These are phyloP conservation scores for Crioceris asparagi DNA, from an alignment of 2,888 invertebrate genomes.

Conservation along the genomic window DNA sequence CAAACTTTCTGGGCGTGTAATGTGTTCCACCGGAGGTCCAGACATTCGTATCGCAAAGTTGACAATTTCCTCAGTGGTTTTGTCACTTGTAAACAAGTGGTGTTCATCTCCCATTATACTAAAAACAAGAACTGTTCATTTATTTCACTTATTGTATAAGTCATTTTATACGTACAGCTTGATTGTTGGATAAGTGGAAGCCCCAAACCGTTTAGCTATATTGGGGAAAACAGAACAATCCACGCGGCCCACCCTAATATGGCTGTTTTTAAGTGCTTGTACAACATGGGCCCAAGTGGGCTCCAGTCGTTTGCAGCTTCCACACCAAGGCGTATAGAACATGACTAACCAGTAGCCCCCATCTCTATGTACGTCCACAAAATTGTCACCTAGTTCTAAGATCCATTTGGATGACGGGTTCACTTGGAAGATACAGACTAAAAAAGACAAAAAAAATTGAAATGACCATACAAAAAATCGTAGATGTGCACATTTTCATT, in stretches of 20 bases:
- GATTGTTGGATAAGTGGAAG: slow-evolving; percentile 90
- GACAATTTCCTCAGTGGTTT: slow-evolving; percentile 79
- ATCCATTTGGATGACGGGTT: slow-evolving; percentile 48
- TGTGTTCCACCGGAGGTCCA: slow-evolving; percentile 75
- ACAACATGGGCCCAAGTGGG: slow-evolving; percentile 93
- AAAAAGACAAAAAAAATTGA: no score
- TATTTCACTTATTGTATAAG: no score
- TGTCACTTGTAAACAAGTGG: slow-evolving; percentile 74
- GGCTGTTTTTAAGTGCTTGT: slow-evolving; percentile 72
- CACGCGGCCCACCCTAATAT: slow-evolving; percentile 79
- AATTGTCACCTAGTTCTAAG: slow-evolving; percentile 69
- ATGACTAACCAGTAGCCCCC: slow-evolving; percentile 78
- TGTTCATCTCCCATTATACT: slow-evolving; percentile 74
- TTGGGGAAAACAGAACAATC: slow-evolving; percentile 87
- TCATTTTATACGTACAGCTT: slow-evolving; percentile 79
- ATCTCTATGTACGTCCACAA: slow-evolving; percentile 55
- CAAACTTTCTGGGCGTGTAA: slow-evolving; percentile 70
- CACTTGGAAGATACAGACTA: no score
- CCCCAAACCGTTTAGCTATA: slow-evolving; percentile 73
- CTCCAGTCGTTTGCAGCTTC: slow-evolving; percentile 90
- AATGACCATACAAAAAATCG: no score
- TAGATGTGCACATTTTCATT: no score
- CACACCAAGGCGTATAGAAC: slow-evolving; percentile 99
- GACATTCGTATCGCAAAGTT: slow-evolving; percentile 83
- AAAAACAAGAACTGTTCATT: slow-evolving; percentile 28